A percentile compares a stretch with the other conserved stretches of the same genome.
phyloP scores from a whole-genome alignment of 2,888 invertebrate species.

The Blastobasis adustella region DNA sequence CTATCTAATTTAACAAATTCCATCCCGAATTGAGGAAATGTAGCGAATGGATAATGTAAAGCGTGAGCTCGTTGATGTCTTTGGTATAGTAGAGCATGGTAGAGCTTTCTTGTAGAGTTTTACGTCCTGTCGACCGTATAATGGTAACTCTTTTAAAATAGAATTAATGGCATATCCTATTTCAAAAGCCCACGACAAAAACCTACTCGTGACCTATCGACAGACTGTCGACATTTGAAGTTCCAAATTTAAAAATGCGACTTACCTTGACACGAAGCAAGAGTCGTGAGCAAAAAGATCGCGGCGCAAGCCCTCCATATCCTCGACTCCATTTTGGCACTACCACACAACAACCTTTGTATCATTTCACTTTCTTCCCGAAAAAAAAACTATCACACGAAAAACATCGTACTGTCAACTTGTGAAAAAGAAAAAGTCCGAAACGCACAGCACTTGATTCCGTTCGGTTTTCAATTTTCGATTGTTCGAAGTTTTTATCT shows the following conservation, averaged over 20 bases:
- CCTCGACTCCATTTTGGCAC: conserved; percentile 33
- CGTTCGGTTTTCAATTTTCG: too few relatives aligned
- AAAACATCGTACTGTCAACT: background rate
- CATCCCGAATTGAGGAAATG: too few relatives aligned
- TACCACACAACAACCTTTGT: conserved; percentile 53
- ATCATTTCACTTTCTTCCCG: conserved; percentile 55
- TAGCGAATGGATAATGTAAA: too few relatives aligned
- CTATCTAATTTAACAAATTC: too few relatives aligned
- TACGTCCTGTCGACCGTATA: too few relatives aligned
- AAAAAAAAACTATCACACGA: conserved; percentile 23
- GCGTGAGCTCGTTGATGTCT: conserved; percentile 40
- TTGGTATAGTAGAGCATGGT: conserved; percentile 16
- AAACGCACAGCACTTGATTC: too few relatives aligned
- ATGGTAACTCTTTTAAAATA: too few relatives aligned
- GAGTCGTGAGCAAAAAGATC: conserved; percentile 31
- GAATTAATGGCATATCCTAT: too few relatives aligned
- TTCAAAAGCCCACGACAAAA: background rate
- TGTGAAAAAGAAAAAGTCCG: too few relatives aligned
- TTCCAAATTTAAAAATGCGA: conserved; percentile 15
- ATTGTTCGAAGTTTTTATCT: too few relatives aligned
- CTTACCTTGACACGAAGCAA: conserved; percentile 66
- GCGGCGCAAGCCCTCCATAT: conserved; percentile 32
- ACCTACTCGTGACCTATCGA: conserved; percentile 4
- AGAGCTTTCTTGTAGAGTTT: too few relatives aligned
- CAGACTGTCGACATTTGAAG: conserved; percentile 10